These are phyloP conservation scores for Orcinus orca DNA, from an alignment of 2,113 vertebrate genomes.

Conservation along the genomic window DNA sequence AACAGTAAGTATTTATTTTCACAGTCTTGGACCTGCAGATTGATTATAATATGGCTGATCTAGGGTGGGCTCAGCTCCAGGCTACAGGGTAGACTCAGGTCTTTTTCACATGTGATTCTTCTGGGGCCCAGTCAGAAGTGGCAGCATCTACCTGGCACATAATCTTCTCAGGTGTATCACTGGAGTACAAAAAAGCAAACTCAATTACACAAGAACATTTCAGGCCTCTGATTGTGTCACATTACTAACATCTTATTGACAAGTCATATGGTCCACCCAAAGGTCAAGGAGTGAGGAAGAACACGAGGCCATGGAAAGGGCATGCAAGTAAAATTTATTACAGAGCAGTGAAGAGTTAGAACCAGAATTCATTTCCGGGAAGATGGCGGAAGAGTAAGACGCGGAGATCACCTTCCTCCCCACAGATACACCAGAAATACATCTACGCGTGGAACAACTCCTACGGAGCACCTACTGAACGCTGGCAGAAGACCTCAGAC, in stretches of 20 bases:
- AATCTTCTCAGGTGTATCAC: not conserved
- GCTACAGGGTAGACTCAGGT: not conserved
- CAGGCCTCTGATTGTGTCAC: not conserved
- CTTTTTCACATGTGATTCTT: not conserved
- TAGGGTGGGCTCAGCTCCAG: not conserved
- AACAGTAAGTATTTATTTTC: not conserved
- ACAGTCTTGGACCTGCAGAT: not conserved
- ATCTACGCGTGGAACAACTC: no score
- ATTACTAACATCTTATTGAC: not conserved
- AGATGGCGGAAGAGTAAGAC: no score
- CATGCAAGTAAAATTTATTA: not conserved
- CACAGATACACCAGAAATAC: no score
- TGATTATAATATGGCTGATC: not conserved
- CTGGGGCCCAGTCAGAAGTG: not conserved
- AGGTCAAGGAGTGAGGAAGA: not conserved
- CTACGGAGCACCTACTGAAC: no score
- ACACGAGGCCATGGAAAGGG: not conserved
- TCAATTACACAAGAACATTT: not conserved
- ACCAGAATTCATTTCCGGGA: no score
- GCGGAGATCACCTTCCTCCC: no score
- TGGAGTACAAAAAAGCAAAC: not conserved
- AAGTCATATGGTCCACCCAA: not conserved
- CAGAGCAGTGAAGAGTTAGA: not conserved
- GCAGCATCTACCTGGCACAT: not conserved
- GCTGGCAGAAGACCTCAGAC: no score